A percentile compares a stretch with the other conserved stretches of the same genome.
Conservation (phyloP, 2,113 vertebrate species). For the Onychorhynchus coronatus region DNA sequence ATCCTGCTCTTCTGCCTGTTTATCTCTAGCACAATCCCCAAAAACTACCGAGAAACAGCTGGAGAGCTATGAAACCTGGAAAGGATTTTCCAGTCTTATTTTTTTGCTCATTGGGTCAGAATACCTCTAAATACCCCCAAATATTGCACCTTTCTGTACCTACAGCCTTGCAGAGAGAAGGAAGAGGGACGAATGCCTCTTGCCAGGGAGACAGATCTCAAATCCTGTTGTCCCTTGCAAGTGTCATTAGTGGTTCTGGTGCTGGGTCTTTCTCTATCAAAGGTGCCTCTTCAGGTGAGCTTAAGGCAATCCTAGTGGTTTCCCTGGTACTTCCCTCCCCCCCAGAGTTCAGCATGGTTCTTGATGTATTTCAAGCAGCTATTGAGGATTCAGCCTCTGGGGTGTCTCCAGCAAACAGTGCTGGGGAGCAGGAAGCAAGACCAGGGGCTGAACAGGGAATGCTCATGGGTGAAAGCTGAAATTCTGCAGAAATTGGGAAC, state of each 20-base stretch:
- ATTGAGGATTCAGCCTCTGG: background rate
- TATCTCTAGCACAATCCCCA: background rate
- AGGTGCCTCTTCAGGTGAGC: background rate
- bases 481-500: background rate
- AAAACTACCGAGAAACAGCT: background rate
- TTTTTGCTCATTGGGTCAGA: background rate
- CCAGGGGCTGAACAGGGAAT: background rate
- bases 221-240: background rate
- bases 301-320: background rate
- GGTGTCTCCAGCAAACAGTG: background rate
- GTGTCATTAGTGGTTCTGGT: background rate
- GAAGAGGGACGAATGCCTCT: background rate
- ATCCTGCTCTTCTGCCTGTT: background rate
- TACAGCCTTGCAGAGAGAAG: background rate
- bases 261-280: background rate
- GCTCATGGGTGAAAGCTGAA: background rate
- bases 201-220: background rate
- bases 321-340: background rate
- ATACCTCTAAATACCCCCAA: background rate
- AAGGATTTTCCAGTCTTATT: background rate
- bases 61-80: background rate
- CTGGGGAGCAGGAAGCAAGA: background rate
- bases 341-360: background rate
- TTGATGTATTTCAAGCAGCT: background rate
- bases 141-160: slow-evolving; percentile 49